phyloP scores from a whole-genome alignment of 1,140 invertebrate species.

The Vanessa tameamea region DNA sequence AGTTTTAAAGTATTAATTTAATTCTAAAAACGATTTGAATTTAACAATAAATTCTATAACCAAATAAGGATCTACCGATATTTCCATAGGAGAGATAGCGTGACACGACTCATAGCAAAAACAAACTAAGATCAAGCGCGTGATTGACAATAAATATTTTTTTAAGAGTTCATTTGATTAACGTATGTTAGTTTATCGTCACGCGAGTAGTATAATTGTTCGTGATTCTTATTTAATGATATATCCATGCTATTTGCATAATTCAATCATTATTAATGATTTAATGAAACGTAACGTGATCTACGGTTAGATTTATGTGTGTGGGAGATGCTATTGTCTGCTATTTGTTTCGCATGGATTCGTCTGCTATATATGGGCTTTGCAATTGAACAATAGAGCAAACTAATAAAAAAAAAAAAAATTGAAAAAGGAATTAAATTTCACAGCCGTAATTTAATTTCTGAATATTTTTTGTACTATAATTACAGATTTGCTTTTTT shows the following conservation, averaged over 20 bases:
- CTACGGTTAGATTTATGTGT: not conserved
- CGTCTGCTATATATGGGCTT: too few relatives aligned
- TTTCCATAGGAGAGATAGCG: conserved; percentile 8
- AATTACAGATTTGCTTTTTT: too few relatives aligned
- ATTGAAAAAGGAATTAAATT: too few relatives aligned
- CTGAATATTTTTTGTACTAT: too few relatives aligned
- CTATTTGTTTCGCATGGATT: too few relatives aligned
- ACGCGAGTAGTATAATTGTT: conserved; percentile 2
- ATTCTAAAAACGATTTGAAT: not conserved
- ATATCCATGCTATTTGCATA: conserved; percentile 6
- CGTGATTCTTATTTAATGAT: conserved; percentile 5
- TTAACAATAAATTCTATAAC: not conserved
- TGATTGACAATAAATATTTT: conserved; percentile 13
- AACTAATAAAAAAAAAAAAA: too few relatives aligned
- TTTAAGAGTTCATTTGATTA: conserved; percentile 8
- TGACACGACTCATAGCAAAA: conserved; percentile 3
- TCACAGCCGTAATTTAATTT: too few relatives aligned
- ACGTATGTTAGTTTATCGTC: conserved; percentile 3
- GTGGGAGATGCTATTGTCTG: too few relatives aligned
- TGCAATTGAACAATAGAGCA: too few relatives aligned
- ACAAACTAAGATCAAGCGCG: not conserved
- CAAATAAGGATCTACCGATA: not conserved
- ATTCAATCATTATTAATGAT: conserved; percentile 3
- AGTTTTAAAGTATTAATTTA: too few relatives aligned
- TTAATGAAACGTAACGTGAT: not conserved